Evolutionary conservation across 2,113 vertebrate species (phyloP), one percentile per base, ranked within the genome.

Genomic region (Ondatra zibethicus): DNA sequence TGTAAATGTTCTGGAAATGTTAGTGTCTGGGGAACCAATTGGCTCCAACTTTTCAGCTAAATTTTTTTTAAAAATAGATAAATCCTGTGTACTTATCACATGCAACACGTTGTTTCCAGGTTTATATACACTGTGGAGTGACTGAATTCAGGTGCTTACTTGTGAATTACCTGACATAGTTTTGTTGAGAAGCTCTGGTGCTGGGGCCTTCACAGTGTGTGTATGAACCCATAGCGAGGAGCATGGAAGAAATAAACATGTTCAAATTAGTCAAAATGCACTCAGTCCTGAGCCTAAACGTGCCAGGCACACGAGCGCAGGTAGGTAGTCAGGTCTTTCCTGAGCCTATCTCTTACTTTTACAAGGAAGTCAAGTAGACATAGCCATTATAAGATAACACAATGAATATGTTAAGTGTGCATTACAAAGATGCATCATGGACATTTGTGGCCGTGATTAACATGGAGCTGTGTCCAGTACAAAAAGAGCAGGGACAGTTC

Each of bases 331-430:
- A 36, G 27, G 13, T 39, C 39, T 95, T 66, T 66, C n/a, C 33
- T 68, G 61, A 93, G 66, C 45, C 36, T 23, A 21, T 58, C 73
- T 95, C 66, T 96, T 82, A 31, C 33, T 33, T 92, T 80, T 89
- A 19, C 0, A 81, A 91, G 70, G 52, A 92, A 80, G 47, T 33
- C 23, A 50, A 66, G 42, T 81, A 58, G 80, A 27, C 81, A 27
- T 63, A 84, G 25, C 14, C 25, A 19, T 63, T 84, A 76, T 61
- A 45, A 86, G 75, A 52, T 23, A 84, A 36, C 21, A 58, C 29
- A 61, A 21, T 8, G 33, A 42, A 39, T 72, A 47, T 72, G 36
- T 25, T 50, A 84, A 29, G 23, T 72, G 58, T 7, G 39, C 9
- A 11, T 52, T 77, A 23, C 13, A 86, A 47, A 47, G 29, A n/a